Conservation (phyloP, 2,888 invertebrate species). For the Alitta virens region DNA sequence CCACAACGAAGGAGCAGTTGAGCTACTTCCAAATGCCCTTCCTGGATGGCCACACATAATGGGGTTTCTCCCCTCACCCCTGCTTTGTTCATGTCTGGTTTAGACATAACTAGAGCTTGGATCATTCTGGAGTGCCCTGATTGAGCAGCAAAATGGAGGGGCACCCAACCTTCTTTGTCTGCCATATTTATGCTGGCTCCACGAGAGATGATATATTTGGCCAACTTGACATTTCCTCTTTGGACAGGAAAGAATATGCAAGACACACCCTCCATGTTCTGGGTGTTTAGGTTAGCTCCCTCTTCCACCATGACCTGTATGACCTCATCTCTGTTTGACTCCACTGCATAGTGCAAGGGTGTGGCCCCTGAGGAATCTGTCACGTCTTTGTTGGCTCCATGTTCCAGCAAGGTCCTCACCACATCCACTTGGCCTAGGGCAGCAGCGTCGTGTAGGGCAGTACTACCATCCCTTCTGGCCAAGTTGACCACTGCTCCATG, state of each 20-base stretch:
- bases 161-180: conserved; percentile 22
- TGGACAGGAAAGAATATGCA: conserved; percentile 25
- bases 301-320: conserved; percentile 6
- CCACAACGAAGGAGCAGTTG: conserved; percentile 10
- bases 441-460: conserved; percentile 25
- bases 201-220: conserved; percentile 3
- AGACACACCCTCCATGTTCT: conserved; percentile 21
- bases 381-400: conserved; percentile 10
- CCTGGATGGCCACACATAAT: conserved; percentile 21
- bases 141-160: conserved; percentile 25
- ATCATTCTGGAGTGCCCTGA: conserved; percentile 18
- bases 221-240: conserved; percentile 15
- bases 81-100: conserved; percentile 13
- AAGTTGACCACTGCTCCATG: conserved; percentile 15
- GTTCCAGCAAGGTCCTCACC: conserved; percentile 10
- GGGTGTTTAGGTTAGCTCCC: conserved; percentile 21
- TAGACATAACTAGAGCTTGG: conserved; percentile 8
- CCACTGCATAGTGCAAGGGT: conserved; percentile 24
- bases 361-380: conserved; percentile 14
- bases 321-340: conserved; percentile 13
- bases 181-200: conserved; percentile 19
- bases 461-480: conserved; percentile 23
- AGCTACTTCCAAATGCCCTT: conserved; percentile 19
- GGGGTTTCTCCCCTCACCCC: conserved; percentile 21
- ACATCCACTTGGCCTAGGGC: conserved; percentile 20